These are phyloP conservation scores for Trichonephila clavata DNA, from an alignment of 1,140 invertebrate species.

Conservation along the genomic window DNA sequence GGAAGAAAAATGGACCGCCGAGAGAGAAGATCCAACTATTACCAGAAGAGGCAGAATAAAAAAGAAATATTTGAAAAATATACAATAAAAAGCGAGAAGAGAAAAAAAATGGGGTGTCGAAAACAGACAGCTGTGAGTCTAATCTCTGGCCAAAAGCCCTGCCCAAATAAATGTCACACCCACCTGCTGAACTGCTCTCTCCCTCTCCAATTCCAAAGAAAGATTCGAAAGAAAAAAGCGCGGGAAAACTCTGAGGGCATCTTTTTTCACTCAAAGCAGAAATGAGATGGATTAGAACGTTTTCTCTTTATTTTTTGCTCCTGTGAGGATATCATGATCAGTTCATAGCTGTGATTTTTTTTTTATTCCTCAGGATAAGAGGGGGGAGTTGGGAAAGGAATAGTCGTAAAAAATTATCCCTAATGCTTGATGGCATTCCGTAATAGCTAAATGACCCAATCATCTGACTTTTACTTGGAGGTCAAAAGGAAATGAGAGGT, in stretches of 20 bases:
- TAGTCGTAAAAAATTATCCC: neutral
- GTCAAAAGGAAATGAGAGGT: neutral
- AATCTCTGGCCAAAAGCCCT: slow-evolving; percentile 27
- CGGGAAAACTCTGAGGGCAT: neutral
- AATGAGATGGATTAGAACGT: neutral
- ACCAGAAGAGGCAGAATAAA: neutral
- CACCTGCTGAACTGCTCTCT: slow-evolving; percentile 38
- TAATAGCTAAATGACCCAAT: slow-evolving; percentile 24
- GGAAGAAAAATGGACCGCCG: neutral
- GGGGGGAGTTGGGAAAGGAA: neutral
- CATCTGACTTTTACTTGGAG: neutral
- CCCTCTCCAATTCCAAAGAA: neutral
- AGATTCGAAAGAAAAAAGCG: neutral
- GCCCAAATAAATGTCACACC: slow-evolving; percentile 63
- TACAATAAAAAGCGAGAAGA: neutral
- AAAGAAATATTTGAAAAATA: neutral
- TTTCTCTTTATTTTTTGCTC: neutral
- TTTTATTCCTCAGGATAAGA: neutral
- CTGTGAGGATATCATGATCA: neutral
- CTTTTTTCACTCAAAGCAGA: neutral
- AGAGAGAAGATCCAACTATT: neutral
- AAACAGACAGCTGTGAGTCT: slow-evolving; percentile 51
- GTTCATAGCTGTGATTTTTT: neutral
- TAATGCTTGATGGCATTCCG: neutral
- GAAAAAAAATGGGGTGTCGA: neutral